Percentiles rank a stretch among this genome's conserved stretches.
phyloP scores from a whole-genome alignment of 2,797 vertebrate species.

The Tragopan temminckii region DNA sequence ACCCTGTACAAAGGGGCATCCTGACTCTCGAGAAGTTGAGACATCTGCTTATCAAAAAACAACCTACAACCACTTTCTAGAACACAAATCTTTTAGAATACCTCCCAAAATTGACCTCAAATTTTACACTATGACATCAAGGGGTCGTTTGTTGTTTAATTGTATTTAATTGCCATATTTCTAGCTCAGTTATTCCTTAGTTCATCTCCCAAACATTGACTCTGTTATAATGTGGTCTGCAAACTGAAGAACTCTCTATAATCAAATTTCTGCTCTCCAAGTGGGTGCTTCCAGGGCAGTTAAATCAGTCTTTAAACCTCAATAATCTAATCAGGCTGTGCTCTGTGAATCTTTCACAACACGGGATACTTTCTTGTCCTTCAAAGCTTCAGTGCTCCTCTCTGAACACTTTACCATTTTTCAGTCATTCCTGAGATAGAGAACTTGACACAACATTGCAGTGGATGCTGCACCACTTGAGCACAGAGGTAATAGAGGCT shows the following conservation, averaged over 20 bases:
- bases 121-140: background rate
- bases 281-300: background rate
- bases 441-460: background rate
- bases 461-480: background rate
- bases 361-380: fast-evolving
- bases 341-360: background rate
- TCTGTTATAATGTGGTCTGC: background rate
- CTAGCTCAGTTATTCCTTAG: background rate
- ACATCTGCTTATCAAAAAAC: background rate
- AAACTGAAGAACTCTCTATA: background rate
- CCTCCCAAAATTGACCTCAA: background rate
- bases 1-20: background rate
- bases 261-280: background rate
- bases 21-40: background rate
- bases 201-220: background rate
- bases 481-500: fast-evolving
- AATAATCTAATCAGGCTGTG: background rate
- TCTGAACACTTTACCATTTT: background rate
- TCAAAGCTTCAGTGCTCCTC: background rate
- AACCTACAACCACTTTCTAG: background rate
- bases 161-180: background rate
- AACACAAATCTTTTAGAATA: background rate
- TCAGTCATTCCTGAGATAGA: background rate
- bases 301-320: background rate
- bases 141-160: background rate